A percentile compares a stretch with the other conserved stretches of the same genome.
Evolutionary conservation across 2,113 vertebrate genomes (phyloP).

Genomic region (Pica pica): DNA sequence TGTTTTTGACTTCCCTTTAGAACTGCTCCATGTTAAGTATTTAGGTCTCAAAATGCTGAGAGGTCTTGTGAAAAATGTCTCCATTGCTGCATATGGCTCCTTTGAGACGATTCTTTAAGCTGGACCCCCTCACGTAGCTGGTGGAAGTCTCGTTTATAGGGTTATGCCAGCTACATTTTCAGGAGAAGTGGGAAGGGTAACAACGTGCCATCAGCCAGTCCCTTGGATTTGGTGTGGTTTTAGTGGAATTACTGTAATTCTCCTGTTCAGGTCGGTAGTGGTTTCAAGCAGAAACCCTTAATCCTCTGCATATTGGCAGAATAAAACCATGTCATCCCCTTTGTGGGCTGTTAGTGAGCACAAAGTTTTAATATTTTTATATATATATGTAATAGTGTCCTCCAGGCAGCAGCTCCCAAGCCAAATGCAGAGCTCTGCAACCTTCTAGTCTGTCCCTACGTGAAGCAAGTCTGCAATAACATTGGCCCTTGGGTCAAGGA

Average conservation of each 20-base stretch:
- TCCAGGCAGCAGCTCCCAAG: neutral
- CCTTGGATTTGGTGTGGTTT: constrained; percentile 16
- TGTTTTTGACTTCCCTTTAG: neutral
- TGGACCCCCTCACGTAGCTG: neutral
- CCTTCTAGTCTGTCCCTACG: neutral
- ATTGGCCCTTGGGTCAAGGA: neutral
- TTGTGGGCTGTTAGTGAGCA: neutral
- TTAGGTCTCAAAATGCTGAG: neutral
- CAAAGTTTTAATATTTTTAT: neutral
- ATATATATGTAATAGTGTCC: neutral
- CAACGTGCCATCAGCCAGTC: neutral
- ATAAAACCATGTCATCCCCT: constrained; percentile 34
- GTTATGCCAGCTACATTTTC: neutral
- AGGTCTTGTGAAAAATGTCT: neutral
- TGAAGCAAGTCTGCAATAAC: neutral
- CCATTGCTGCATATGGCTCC: neutral
- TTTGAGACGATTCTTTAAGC: neutral
- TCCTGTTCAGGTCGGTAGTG: constrained; percentile 32
- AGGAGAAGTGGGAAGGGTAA: neutral
- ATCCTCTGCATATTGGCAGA: constrained; percentile 47
- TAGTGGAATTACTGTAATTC: constrained; percentile 45
- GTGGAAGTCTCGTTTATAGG: neutral
- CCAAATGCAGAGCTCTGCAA: neutral
- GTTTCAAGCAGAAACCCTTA: constrained; percentile 29
- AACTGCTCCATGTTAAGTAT: neutral